Conservation (phyloP, 2,113 vertebrate genomes). For the Glareola pratincola region DNA sequence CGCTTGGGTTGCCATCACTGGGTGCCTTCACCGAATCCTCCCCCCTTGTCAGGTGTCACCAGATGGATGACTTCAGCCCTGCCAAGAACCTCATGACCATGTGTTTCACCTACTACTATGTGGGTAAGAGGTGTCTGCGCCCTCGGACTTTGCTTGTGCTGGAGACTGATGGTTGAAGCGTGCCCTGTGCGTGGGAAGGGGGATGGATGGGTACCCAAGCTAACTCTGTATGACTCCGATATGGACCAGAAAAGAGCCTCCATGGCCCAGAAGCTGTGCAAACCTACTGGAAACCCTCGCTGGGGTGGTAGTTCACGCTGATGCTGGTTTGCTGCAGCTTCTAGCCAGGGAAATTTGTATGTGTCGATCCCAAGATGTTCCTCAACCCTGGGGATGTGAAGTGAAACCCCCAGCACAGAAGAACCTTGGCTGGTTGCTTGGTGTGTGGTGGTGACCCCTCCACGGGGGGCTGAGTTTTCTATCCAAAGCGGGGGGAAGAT, state of each 20-base stretch:
- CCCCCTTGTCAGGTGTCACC: conserved; percentile 81
- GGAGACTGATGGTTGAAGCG: rapidly evolving
- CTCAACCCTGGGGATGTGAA: not conserved
- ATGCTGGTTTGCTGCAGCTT: not conserved
- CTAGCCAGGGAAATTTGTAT: not conserved
- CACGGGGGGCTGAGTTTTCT: rapidly evolving
- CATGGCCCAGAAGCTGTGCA: not conserved
- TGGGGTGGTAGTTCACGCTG: not conserved
- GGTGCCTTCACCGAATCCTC: not conserved
- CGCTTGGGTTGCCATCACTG: rapidly evolving
- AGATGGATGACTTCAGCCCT: conserved; percentile 95
- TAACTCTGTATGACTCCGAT: not conserved
- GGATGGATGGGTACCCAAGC: not conserved
- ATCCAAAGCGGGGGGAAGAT: not conserved
- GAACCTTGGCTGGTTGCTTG: not conserved
- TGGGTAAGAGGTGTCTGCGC: conserved; percentile 74
- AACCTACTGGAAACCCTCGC: rapidly evolving
- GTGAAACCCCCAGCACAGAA: not conserved
- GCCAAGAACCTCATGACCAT: conserved; percentile 99
- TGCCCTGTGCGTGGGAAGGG: not conserved
- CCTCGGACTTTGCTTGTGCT: not conserved
- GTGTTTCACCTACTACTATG: conserved; percentile 96
- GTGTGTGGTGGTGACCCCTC: not conserved
- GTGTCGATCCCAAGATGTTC: not conserved
- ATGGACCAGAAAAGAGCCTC: not conserved